Evolutionary conservation across 2,797 vertebrate genomes (phyloP), one percentile per base, ranked within the genome.

Genomic region (Microtus obscurus): DNA sequence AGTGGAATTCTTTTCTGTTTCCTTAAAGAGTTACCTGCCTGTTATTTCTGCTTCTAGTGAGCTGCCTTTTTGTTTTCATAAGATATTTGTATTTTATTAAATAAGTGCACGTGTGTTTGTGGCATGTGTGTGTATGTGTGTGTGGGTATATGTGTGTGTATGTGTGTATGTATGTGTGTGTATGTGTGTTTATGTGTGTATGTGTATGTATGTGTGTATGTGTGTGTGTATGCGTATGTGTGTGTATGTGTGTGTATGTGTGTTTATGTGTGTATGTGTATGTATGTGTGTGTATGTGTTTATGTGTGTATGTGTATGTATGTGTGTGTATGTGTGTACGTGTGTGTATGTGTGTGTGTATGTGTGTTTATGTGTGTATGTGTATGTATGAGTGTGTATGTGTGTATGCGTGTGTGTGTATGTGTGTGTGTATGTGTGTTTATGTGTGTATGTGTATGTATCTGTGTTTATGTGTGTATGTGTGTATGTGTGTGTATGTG

Each of bases 231-330:
- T 25, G 2, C 13, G 40, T 9, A 1, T 76, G 25, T 5, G 4
- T 43, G 25, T 10, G 1, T 29, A 23, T 12, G 10, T 27, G 25
- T 4, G 0, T 51, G 2, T 51, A 2, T 51, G 51, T 45, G 5
- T 27, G 12, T 76, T 1, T 5, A 4, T 43, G 40, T 10, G 2
- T 45, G 6, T 27, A 5, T 76, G 12, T 25, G 4, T 43, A 0
- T 51, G 51, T 29, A 12, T 13, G 5, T 45, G 40, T 25, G 2
- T 27, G 25, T 10, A 1, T 29, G 43, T 45, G 25, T 27, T 12
- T 45, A 12, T 25, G 2, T 53, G 0, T 16, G 4, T 53, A 0
- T 53, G 14, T 14, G 1, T 53, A 0, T 16, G 3, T 45, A 13
- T 27, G 13, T 48, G 2, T 48, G 0, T 53, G 4, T 53, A 0